Percentiles rank a stretch among this genome's conserved stretches.
phyloP scores from a whole-genome alignment of 53 echinoderm and acorn worm species.

The Echinarachnius parma region DNA sequence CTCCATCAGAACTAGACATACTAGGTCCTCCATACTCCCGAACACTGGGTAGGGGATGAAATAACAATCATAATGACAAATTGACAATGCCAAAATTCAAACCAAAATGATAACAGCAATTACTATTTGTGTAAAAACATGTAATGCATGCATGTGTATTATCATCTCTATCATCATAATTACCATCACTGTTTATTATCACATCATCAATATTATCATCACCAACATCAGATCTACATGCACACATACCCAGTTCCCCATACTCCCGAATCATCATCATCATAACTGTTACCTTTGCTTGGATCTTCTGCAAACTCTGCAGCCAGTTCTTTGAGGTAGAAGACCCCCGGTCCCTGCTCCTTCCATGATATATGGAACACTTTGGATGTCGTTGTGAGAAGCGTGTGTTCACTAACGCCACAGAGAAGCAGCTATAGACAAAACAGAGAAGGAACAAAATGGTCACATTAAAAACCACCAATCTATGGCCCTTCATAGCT shows the following conservation, averaged over 20 bases:
- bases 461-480: too few species aligned
- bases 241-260: constrained; percentile 66
- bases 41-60: too few species aligned
- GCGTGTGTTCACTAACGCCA: constrained; percentile 67
- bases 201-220: too few species aligned
- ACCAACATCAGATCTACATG: too few species aligned
- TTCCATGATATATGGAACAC: constrained; percentile 95
- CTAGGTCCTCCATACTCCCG: constrained; percentile 78
- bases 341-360: constrained; percentile 74
- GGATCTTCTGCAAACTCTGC: constrained; percentile 85
- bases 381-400: constrained; percentile 64
- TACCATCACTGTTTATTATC: too few species aligned
- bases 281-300: constrained; percentile 80
- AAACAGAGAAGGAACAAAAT: too few species aligned
- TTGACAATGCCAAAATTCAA: not conserved
- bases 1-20: constrained; percentile 82
- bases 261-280: constrained; percentile 68
- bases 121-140: too few species aligned
- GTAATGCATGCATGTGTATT: too few species aligned
- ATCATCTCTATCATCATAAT: too few species aligned
- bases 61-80: constrained; percentile 1
- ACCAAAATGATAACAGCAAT: not conserved
- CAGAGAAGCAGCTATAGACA: constrained; percentile 47
- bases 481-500: too few species aligned
- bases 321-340: constrained; percentile 76